A percentile compares a stretch with the other conserved stretches of the same genome.
phyloP scores from a whole-genome alignment of 64 coral and sea anemone genomes.

The Acropora tenuis region DNA sequence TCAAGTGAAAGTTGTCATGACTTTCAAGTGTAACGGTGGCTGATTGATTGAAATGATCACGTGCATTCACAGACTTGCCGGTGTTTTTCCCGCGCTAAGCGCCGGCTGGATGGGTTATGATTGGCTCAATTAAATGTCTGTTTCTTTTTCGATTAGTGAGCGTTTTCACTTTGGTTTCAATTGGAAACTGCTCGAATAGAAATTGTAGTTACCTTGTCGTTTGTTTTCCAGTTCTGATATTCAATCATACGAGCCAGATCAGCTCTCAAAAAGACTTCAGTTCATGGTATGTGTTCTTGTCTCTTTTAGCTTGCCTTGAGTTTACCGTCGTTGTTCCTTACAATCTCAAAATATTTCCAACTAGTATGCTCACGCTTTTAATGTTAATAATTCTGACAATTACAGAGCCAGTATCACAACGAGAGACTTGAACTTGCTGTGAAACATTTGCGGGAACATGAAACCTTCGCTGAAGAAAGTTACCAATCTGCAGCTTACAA shows the following conservation, averaged over 20 bases:
- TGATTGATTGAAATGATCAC: too few species aligned
- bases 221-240: not conserved
- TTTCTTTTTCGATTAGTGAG: too few species aligned
- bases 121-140: too few species aligned
- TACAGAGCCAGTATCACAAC: constrained; percentile 67
- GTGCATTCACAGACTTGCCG: too few species aligned
- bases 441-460: constrained; percentile 67
- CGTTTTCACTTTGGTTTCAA: too few species aligned
- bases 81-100: too few species aligned
- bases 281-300: not conserved
- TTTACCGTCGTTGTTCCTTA: too few species aligned
- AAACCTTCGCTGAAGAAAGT: constrained; percentile 41
- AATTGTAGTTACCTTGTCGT: not conserved
- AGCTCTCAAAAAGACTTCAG: constrained; percentile 1
- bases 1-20: too few species aligned
- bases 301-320: not conserved
- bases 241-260: not conserved
- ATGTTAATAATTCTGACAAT: not conserved
- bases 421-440: constrained; percentile 73
- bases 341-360: not conserved
- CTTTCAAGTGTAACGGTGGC: too few species aligned
- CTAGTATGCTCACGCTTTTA: not conserved
- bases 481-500: not conserved
- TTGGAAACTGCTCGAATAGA: too few species aligned
- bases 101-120: too few species aligned